Percentiles rank a stretch among this genome's conserved stretches.
phyloP scores from a whole-genome alignment of 2,113 vertebrate genomes.

The Cottus gobio region DNA sequence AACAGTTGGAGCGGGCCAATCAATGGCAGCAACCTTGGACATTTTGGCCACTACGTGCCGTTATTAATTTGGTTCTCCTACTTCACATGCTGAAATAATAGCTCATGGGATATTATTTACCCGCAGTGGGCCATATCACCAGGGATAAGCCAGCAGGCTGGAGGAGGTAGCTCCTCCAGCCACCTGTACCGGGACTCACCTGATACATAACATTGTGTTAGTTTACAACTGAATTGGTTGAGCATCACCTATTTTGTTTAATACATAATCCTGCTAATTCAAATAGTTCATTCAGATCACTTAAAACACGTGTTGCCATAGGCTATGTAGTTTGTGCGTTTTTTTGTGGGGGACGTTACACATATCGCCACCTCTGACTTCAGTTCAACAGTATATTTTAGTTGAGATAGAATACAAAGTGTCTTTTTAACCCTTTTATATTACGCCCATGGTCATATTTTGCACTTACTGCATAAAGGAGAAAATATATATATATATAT shows the following conservation, averaged over 20 bases:
- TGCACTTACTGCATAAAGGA: no score
- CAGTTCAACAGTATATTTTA: background rate
- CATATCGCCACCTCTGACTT: no score
- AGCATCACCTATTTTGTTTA: background rate
- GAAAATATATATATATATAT: no score
- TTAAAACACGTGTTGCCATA: background rate
- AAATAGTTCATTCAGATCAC: background rate
- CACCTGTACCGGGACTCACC: slow-evolving; percentile 1
- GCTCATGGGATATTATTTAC: slow-evolving; percentile 13
- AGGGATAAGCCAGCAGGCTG: background rate
- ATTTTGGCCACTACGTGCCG: slow-evolving; percentile 15
- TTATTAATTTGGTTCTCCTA: slow-evolving; percentile 41
- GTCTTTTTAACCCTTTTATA: no score
- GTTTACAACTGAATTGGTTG: background rate
- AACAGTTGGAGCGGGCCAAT: slow-evolving; percentile 54
- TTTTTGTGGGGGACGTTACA: background rate
- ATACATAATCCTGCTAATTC: background rate
- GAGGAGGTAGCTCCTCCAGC: no score
- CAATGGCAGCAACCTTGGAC: slow-evolving; percentile 45
- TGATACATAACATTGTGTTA: background rate
- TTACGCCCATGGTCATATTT: background rate
- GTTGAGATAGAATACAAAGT: background rate
- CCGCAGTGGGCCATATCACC: background rate
- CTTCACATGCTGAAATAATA: slow-evolving; percentile 38
- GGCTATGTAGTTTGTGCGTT: background rate